Evolutionary conservation across 2,113 vertebrate genomes (phyloP).

Genomic region (Aspiorhynchus laticeps): DNA sequence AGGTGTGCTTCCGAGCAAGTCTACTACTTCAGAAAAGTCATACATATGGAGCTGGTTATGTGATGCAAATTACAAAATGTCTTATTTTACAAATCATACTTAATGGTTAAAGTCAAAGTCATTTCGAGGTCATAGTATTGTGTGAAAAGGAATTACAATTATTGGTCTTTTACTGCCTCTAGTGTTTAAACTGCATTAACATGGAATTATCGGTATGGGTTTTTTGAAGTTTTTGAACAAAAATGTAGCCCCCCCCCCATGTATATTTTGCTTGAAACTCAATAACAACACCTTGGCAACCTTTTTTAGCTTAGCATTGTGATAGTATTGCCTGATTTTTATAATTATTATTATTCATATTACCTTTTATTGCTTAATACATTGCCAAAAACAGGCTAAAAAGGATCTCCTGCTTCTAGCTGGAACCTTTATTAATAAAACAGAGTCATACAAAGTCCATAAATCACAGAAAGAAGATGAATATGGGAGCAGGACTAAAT

Average conservation of each 20-base stretch:
- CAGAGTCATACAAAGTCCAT: slow-evolving; percentile 64
- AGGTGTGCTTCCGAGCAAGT: background rate
- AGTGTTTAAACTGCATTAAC: too few species aligned
- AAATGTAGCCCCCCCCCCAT: too few species aligned
- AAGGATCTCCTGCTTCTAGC: background rate
- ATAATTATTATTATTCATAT: background rate
- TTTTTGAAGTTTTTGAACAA: too few species aligned
- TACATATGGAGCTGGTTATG: background rate
- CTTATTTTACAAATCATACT: background rate
- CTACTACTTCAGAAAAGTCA: background rate
- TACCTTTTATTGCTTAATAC: background rate
- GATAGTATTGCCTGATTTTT: background rate
- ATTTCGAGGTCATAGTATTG: background rate
- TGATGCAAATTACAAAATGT: background rate
- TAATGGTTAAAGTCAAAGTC: too few species aligned
- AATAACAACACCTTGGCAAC: background rate
- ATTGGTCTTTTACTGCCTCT: background rate
- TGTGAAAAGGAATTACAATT: background rate
- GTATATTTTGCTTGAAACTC: background rate
- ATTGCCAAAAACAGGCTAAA: background rate
- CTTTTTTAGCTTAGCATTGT: background rate
- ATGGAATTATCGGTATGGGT: too few species aligned
- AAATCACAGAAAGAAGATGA: slow-evolving; percentile 79
- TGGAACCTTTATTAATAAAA: slow-evolving; percentile 38
- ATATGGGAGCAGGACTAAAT: slow-evolving; percentile 77